Evolutionary conservation across 2,888 invertebrate genomes (phyloP), one percentile per base, ranked within the genome.

Genomic region (Agonopterix subpropinquella): DNA sequence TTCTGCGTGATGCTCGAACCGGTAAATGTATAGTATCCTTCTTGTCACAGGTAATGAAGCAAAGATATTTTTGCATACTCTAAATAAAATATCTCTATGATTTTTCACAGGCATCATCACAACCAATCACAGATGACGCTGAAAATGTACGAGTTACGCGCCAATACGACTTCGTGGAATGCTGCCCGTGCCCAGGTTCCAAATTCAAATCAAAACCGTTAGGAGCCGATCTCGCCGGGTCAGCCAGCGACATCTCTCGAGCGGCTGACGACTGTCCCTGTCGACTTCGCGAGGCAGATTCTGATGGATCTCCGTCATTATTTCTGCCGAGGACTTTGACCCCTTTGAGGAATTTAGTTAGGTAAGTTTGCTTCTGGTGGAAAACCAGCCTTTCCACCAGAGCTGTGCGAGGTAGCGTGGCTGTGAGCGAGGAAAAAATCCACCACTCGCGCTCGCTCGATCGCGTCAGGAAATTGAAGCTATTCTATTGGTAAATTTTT

Each of bases 111-210:
- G 67, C 62, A 45, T 61, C 60, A 49, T 64, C 77, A 50, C 77
- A 80, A 53, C 72, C 75, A 46, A 55, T 72, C 45, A 53, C 53
- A 53, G 59, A 63, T n/a, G 59, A 62, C 3, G 61, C 60, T 11
- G 61, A 54, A n/a, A 8, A 18, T 36, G 47, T 11, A 49, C 59
- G 66, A 11, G 47, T 50, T n/a, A 2, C 62, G 4, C 65, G 67
- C 8, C 67, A 73, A 47, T 39, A 65, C 44, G 61, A 62, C 46
- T 59, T 61, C 37, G 60, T 50, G 2, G 77, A 80, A 42, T 85
- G 84, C 56, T 86, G 85, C 36, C 83, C 85, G 0, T 86, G 86
- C 48, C 70, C 75, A 9, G 52, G 54, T 8, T 45, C 56, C 43
- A 50, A 37, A 7, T 39, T 35, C 44, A n/a, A 39, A n/a, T 9